Base-by-base conservation (phyloP, 2,797 vertebrate species). In the Margarornis squamiger region DNA sequence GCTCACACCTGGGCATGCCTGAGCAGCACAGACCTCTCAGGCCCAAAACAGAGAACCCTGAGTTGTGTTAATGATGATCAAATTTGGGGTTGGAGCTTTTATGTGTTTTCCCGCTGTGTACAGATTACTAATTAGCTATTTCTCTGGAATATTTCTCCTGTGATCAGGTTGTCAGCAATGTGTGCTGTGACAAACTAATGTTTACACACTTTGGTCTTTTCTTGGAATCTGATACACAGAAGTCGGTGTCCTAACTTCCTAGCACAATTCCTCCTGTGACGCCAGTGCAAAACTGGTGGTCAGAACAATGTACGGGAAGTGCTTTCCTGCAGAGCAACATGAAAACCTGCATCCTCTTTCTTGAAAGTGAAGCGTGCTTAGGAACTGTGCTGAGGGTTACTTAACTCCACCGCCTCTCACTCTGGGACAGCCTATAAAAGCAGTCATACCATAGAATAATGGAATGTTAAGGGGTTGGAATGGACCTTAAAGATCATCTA, bases 301-400 rank as follows among this genome's bases (percentile, higher is more conserved):
- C 43, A 41, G 66, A 57, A 57, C 39, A 12, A 43, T 9, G 11
- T 52, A 62, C 3, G 0, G 57, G 88, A 88, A 95, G 18, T 36
- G n/a, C 62, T 59, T 29, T 94, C 76, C 77, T 79, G 32, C 62
- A 46, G 12, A 61, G 82, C 14, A 49, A 51, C 32, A 51, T 7
- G 17, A 84, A 92, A 88, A 67, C 39, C 24, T 76, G 36, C 83
- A 93, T 95, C 88, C 80, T 67, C 43, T 96, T 96, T 93, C 88
- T 36, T 66, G 39, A 79, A 96, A 93, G 26, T 13, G 32, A 92
- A 76, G 39, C 2, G 0, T 24, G 14, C 3, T 75, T 72, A 81
- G 54, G 51, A 78, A 39, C 70, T 38, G 39, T 14, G 5, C 24
- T 52, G 61, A 70, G 11, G 24, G 14, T 93, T 84, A 54, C 63